phyloP scores from a whole-genome alignment of 2,888 invertebrate species.

The Linyphia triangularis region DNA sequence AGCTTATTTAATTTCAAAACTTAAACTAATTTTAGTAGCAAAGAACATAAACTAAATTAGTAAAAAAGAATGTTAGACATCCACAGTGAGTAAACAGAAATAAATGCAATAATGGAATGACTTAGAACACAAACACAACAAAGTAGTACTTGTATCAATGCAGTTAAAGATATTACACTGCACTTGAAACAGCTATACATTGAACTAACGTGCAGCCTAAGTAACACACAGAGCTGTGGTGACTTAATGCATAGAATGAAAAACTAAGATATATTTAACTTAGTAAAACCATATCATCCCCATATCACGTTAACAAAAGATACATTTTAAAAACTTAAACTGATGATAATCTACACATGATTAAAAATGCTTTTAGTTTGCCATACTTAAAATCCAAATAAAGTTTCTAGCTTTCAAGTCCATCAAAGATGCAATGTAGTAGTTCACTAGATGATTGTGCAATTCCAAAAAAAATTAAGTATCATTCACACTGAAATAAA shows the following conservation, averaged over 20 bases:
- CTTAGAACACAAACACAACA: constrained; percentile 23
- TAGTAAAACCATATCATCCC: not conserved
- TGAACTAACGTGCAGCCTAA: not conserved
- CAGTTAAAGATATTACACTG: not conserved
- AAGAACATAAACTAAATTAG: not conserved
- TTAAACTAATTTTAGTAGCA: not conserved
- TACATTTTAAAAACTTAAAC: not conserved
- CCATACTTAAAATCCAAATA: not conserved
- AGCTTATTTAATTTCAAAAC: too few relatives aligned
- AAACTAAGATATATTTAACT: not conserved
- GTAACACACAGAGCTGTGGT: not conserved
- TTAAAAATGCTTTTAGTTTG: not conserved
- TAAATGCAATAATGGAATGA: constrained; percentile 65
- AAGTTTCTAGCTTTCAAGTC: not conserved
- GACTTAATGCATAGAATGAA: too few relatives aligned
- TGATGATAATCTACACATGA: not conserved
- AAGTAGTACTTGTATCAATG: not conserved
- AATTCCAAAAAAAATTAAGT: constrained; percentile 24
- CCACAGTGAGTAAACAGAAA: constrained; percentile 18
- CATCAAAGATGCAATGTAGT: not conserved
- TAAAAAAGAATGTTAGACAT: not conserved
- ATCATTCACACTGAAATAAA: constrained; percentile 47
- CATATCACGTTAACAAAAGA: not conserved
- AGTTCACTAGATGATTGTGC: not conserved
- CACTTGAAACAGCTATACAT: not conserved